phyloP scores from a whole-genome alignment of 2,888 invertebrate genomes.

The Hybos culiciformis region DNA sequence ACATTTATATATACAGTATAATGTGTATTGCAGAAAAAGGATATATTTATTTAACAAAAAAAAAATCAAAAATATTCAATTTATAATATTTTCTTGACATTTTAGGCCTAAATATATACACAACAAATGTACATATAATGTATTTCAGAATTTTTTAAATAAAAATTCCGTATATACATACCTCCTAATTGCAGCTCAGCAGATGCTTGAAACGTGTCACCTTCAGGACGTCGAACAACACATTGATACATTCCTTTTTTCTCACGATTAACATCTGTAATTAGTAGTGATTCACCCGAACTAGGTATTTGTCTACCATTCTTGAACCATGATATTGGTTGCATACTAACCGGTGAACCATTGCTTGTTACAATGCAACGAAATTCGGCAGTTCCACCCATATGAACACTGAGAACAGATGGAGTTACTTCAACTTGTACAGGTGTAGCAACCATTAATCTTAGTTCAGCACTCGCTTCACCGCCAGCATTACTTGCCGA shows the following conservation, averaged over 20 bases:
- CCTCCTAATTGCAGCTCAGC: slow-evolving; percentile 60
- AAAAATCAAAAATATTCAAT: too few relatives aligned
- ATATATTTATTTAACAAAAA: too few relatives aligned
- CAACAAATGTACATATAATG: too few relatives aligned
- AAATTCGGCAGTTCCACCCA: slow-evolving; percentile 61
- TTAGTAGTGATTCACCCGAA: slow-evolving; percentile 49
- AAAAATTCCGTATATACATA: slow-evolving; percentile 31
- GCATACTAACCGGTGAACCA: slow-evolving; percentile 39
- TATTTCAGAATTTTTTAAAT: too few relatives aligned
- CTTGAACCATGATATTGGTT: slow-evolving; percentile 51
- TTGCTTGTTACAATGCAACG: slow-evolving; percentile 46
- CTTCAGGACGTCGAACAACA: slow-evolving; percentile 53
- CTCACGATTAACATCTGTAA: slow-evolving; percentile 53
- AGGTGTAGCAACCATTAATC: slow-evolving; percentile 49
- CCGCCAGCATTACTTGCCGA: slow-evolving; percentile 55
- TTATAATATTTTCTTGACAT: too few relatives aligned
- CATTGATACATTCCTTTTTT: slow-evolving; percentile 69
- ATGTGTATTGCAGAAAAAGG: too few relatives aligned
- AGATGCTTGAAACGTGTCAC: slow-evolving; percentile 61
- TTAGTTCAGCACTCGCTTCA: slow-evolving; percentile 53
- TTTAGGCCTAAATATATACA: too few relatives aligned
- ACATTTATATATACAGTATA: too few relatives aligned
- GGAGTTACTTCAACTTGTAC: slow-evolving; percentile 54
- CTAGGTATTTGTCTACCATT: slow-evolving; percentile 52
- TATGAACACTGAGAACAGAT: slow-evolving; percentile 52